Base-by-base conservation (phyloP, 2,113 vertebrate genomes). In the Erinaceus europaeus region DNA sequence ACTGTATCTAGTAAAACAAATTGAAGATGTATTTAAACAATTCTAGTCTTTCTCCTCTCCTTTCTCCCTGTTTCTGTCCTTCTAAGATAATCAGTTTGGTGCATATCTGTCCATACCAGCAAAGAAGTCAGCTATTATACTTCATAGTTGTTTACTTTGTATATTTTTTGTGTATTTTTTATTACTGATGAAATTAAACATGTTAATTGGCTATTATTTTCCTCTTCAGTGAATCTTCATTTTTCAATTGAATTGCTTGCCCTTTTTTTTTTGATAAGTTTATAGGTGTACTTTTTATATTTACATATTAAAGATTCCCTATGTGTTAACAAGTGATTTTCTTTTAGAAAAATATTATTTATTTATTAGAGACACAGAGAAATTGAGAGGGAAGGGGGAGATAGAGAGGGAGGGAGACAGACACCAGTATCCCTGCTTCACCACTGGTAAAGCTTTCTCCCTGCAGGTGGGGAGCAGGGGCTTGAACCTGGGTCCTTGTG, bases 181-280 rank as follows among this genome's bases (percentile, higher is more conserved):
- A 42, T n/a, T 44, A 6, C 36, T 34, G 2, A 46, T 89, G 44
- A 91, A 32, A 77, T 6, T 53, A 21, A 46, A n/a, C 69, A 10
- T 77, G 34, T 46, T 68, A 53, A 55, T 25, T 52, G 57, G 29
- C 29, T 29, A n/a, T 46, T 86, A 86, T 29, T n/a, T 46, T 91
- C 55, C 61, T 85, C 40, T 57, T 72, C 78, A 40, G 10, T 69
- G 73, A 87, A 62, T 67, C 23, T 88, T 68, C 38, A 15, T 46
- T 38, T 87, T 86, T 42, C 48, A 62, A 46, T 23, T 13, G 50
- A 77, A n/a, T 75, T 57, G 13, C 55, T 88, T 84, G 46, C 27
- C 38, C 44, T 85, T 92, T 80, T 68, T 81, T 88, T 84, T 84
- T 52, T 68, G n/a, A 61, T 14, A 38, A 79, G 61, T 23, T 57